Evolutionary conservation across 2,113 vertebrate genomes (phyloP).

Genomic region (Brachypteracias leptosomus): DNA sequence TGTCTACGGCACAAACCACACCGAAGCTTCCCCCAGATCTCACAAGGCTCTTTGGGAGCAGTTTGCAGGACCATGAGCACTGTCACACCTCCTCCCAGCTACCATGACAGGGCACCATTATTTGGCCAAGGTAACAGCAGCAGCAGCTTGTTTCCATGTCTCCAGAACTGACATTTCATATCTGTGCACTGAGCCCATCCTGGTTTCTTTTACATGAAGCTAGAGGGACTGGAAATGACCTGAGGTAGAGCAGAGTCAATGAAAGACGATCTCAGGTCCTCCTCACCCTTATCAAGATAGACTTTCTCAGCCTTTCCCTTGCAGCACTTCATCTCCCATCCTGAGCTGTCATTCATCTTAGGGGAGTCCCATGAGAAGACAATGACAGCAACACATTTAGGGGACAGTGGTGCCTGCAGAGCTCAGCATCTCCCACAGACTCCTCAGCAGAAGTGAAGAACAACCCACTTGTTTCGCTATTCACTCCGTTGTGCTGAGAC

Average conservation of each 20-base stretch:
- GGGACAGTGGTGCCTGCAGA: rapidly evolving
- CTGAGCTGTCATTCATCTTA: background rate
- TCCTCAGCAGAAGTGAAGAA: rapidly evolving
- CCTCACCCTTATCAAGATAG: background rate
- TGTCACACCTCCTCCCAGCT: background rate
- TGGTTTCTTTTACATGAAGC: background rate
- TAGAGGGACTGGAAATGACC: background rate
- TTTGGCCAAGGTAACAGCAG: background rate
- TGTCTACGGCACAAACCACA: background rate
- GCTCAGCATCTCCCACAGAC: background rate
- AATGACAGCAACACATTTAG: rapidly evolving
- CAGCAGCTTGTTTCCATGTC: background rate
- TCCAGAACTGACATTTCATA: background rate
- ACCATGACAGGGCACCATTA: rapidly evolving
- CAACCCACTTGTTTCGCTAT: rapidly evolving
- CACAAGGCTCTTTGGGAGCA: background rate
- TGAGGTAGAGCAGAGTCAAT: background rate
- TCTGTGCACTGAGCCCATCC: background rate
- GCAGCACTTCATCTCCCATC: background rate
- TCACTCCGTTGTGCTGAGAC: rapidly evolving
- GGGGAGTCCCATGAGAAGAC: background rate
- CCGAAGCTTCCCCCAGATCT: background rate
- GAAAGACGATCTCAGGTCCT: background rate
- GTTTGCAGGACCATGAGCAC: background rate
- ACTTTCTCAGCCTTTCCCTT: background rate